phyloP scores from a whole-genome alignment of 2,888 invertebrate genomes.

The Drosophila melanocephala region DNA sequence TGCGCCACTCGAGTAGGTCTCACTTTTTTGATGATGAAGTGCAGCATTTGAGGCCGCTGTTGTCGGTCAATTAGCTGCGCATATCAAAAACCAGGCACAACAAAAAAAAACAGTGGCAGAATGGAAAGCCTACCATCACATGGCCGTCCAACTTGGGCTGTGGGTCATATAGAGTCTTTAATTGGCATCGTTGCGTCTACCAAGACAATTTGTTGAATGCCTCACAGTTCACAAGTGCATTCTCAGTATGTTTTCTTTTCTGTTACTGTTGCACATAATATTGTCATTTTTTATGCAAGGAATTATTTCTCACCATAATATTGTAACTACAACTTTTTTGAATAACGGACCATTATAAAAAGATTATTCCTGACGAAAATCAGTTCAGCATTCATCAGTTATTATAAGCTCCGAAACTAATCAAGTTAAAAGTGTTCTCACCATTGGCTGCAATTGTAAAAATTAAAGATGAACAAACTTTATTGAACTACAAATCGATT shows the following conservation, averaged over 20 bases:
- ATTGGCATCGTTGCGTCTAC: conserved; percentile 62
- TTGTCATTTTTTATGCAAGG: too few species aligned
- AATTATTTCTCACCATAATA: not conserved
- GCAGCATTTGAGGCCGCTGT: conserved; percentile 64
- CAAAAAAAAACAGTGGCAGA: conserved; percentile 47
- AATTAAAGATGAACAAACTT: not conserved
- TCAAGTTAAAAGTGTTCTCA: not conserved
- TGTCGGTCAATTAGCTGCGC: conserved; percentile 75
- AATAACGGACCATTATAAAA: not conserved
- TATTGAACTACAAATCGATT: not conserved
- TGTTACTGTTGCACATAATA: conserved; percentile 2
- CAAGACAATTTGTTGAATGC: conserved; percentile 55
- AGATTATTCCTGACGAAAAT: not conserved
- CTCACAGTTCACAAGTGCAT: conserved; percentile 59
- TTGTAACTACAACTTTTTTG: not conserved
- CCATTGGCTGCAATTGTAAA: not conserved
- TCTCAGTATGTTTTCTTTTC: conserved; percentile 16
- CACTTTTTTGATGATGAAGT: conserved; percentile 74
- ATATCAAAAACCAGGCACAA: conserved; percentile 51
- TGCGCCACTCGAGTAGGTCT: conserved; percentile 72
- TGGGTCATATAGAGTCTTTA: conserved; percentile 65
- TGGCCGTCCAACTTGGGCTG: conserved; percentile 42
- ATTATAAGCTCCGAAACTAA: not conserved
- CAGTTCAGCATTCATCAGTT: not conserved
- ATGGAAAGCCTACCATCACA: conserved; percentile 61